Conservation (phyloP, 2,113 vertebrate genomes). For the Melanerpes formicivorus region DNA sequence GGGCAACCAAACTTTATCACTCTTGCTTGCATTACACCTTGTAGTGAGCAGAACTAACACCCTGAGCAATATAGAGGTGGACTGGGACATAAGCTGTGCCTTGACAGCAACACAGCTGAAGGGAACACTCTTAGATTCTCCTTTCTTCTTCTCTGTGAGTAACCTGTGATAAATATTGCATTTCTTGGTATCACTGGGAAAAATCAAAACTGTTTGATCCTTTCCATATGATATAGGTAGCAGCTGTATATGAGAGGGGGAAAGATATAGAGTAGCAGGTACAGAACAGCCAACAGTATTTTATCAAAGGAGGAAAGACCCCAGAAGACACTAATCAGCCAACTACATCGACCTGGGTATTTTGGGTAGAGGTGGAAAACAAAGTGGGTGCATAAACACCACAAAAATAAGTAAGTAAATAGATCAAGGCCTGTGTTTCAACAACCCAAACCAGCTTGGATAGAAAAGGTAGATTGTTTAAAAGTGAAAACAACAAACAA, state of each 20-base stretch:
- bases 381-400: background rate
- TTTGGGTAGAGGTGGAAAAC: constrained; percentile 27
- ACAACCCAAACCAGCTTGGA: background rate
- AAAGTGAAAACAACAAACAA: no score
- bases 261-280: constrained; percentile 32
- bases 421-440: background rate
- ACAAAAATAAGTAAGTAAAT: no score
- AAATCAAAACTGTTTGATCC: constrained; percentile 77
- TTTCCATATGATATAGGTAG: constrained; percentile 76
- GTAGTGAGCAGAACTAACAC: constrained; percentile 35
- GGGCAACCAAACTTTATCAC: constrained; percentile 61
- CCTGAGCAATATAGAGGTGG: constrained; percentile 49
- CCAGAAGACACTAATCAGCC: constrained; percentile 37
- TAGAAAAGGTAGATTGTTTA: background rate
- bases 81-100: constrained; percentile 27
- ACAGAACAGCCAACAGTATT: constrained; percentile 68
- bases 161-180: constrained; percentile 86
- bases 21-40: constrained; percentile 33
- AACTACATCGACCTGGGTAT: background rate
- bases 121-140: constrained; percentile 75
- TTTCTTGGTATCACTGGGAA: constrained; percentile 76
- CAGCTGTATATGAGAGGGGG: constrained; percentile 39
- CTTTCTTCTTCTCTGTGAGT: constrained; percentile 75
- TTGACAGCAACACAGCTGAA: constrained; percentile 74
- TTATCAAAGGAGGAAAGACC: constrained; percentile 69